Percentiles rank a stretch among this genome's conserved stretches.
These are phyloP conservation scores for Calcarius lapponicus DNA, from an alignment of 2,797 vertebrate species.

Conservation along the genomic window DNA sequence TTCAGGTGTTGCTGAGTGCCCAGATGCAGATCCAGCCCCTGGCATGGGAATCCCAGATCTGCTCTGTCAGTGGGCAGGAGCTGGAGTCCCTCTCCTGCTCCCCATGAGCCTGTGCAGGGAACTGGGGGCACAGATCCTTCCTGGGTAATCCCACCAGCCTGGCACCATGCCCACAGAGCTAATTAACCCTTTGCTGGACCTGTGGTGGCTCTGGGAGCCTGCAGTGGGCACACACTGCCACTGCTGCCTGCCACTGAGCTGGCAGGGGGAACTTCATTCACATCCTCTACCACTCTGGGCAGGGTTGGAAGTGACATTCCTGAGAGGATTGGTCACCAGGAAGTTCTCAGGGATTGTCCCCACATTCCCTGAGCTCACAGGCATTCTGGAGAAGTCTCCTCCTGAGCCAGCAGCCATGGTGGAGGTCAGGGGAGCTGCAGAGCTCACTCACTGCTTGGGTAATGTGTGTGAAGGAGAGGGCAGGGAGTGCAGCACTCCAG, in stretches of 20 bases:
- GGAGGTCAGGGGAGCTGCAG: not conserved
- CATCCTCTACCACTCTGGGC: not conserved
- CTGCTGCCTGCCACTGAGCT: not conserved
- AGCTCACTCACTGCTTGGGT: not conserved
- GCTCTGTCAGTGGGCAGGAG: not conserved
- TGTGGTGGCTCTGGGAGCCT: not conserved
- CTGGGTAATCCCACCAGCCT: not conserved
- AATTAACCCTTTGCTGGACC: not conserved
- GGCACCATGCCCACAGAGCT: not conserved
- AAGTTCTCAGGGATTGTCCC: not conserved
- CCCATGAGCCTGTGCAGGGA: not conserved
- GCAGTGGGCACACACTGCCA: not conserved
- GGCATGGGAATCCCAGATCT: not conserved
- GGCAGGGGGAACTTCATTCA: not conserved
- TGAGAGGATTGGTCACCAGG: not conserved
- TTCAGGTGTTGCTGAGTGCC: not conserved
- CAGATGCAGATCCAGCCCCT: not conserved
- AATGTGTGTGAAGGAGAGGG: not conserved
- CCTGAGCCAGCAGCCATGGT: not conserved
- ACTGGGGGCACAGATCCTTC: not conserved
- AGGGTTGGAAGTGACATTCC: not conserved
- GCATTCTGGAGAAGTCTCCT: not conserved
- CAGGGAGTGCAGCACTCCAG: not conserved
- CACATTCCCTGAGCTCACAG: not conserved
- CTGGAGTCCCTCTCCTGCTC: not conserved